These are phyloP conservation scores for Blennius ocellaris DNA, from an alignment of 2,113 vertebrate genomes.

Conservation along the genomic window DNA sequence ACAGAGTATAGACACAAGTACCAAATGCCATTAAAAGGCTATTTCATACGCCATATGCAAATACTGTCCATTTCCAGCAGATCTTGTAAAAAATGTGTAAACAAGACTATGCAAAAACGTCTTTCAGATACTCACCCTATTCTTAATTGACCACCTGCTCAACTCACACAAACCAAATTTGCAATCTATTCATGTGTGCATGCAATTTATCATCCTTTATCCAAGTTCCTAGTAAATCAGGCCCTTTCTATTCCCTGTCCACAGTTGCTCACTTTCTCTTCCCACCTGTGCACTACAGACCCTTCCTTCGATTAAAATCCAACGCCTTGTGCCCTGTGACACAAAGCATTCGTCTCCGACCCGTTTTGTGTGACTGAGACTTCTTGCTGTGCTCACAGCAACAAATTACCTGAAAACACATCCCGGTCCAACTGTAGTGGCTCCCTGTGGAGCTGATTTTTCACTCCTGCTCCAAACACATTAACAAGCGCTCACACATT, in stretches of 20 bases:
- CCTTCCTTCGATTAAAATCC: constrained; percentile 34
- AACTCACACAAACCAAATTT: too few species aligned
- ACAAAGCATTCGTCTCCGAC: constrained; percentile 34
- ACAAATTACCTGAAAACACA: constrained; percentile 39
- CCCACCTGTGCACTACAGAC: constrained; percentile 39
- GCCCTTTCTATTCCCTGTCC: neutral
- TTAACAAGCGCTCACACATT: constrained; percentile 27
- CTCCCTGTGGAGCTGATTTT: constrained; percentile 14
- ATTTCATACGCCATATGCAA: too few species aligned
- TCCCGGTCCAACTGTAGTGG: neutral
- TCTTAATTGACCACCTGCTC: too few species aligned
- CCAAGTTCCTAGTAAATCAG: too few species aligned
- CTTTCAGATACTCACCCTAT: too few species aligned
- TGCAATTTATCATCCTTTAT: neutral
- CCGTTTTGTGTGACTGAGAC: constrained; percentile 4
- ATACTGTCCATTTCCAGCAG: too few species aligned
- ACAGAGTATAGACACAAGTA: too few species aligned
- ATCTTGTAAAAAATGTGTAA: too few species aligned
- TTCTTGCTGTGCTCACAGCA: constrained; percentile 11
- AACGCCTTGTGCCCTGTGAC: constrained; percentile 43
- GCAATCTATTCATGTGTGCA: neutral
- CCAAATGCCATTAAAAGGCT: too few species aligned
- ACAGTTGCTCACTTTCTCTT: constrained; percentile 35
- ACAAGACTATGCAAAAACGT: too few species aligned
- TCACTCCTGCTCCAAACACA: constrained; percentile 8